These are phyloP conservation scores for Monochamus saltuarius DNA, from an alignment of 1,140 invertebrate genomes.

Conservation along the genomic window DNA sequence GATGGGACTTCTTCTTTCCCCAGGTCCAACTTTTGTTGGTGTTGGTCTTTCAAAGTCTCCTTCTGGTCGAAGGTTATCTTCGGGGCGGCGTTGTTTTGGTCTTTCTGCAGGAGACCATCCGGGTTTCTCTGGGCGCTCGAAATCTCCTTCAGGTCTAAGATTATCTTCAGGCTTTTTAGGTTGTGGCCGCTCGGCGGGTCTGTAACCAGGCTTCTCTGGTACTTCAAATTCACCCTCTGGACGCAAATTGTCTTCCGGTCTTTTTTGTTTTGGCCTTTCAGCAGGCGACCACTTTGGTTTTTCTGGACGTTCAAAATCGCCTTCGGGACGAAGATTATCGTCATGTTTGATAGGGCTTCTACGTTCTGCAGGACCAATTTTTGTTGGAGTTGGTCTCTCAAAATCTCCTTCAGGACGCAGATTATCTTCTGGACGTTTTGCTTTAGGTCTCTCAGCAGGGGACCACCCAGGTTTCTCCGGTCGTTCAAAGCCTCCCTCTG, in stretches of 20 bases:
- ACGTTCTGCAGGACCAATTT: slow-evolving; percentile 52
- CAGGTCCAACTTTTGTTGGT: slow-evolving; percentile 50
- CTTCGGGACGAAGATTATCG: slow-evolving; percentile 55
- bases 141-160: slow-evolving; percentile 59
- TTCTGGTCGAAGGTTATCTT: slow-evolving; percentile 59
- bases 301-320: slow-evolving; percentile 49
- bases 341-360: slow-evolving; percentile 51
- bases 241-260: slow-evolving; percentile 56
- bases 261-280: slow-evolving; percentile 61
- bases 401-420: slow-evolving; percentile 63
- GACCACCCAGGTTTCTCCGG: slow-evolving; percentile 55
- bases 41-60: slow-evolving; percentile 58
- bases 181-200: slow-evolving; percentile 53
- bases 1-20: too few species aligned
- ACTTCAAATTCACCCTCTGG: slow-evolving; percentile 57
- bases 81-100: slow-evolving; percentile 48
- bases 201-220: slow-evolving; percentile 55
- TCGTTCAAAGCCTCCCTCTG: slow-evolving; percentile 59
- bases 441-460: slow-evolving; percentile 62
- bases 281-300: slow-evolving; percentile 60
- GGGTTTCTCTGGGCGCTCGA: slow-evolving; percentile 49
- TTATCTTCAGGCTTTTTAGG: slow-evolving; percentile 51
- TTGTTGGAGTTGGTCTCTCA: slow-evolving; percentile 51
- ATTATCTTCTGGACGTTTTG: slow-evolving; percentile 62
- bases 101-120: slow-evolving; percentile 47